phyloP scores from a whole-genome alignment of 2,797 vertebrate species.

The Anguilla obscura region DNA sequence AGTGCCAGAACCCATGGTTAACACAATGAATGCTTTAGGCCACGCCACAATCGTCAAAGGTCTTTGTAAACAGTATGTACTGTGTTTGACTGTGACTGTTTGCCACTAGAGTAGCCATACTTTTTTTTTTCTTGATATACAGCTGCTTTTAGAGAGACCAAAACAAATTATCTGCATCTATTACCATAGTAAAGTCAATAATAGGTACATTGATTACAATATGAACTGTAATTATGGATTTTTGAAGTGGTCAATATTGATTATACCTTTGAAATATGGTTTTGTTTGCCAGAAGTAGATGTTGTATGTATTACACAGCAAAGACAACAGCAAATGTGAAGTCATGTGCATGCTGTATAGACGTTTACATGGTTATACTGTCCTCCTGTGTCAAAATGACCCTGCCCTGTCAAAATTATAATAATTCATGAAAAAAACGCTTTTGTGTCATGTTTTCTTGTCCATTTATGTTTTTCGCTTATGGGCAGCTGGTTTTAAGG shows the following conservation, averaged over 20 bases:
- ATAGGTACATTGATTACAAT: not conserved
- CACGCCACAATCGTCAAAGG: not conserved
- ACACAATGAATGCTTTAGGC: slow-evolving; percentile 3
- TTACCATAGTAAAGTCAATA: not conserved
- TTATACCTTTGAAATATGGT: not conserved
- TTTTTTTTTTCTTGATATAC: slow-evolving; percentile 63
- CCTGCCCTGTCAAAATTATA: not conserved
- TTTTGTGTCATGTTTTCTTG: not conserved
- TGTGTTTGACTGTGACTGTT: slow-evolving; percentile 25
- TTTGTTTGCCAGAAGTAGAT: not conserved
- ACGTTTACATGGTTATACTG: slow-evolving; percentile 11
- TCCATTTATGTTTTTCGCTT: not conserved
- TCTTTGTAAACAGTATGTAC: slow-evolving; percentile 18
- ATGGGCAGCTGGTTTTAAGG: not conserved
- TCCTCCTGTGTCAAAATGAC: not conserved
- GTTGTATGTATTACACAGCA: not conserved
- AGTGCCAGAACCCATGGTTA: slow-evolving; percentile 25
- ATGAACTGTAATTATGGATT: not conserved
- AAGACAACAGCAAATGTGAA: not conserved
- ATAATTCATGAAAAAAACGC: not conserved
- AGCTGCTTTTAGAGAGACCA: slow-evolving; percentile 78
- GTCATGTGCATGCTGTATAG: slow-evolving; percentile 2
- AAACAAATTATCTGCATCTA: slow-evolving; percentile 42
- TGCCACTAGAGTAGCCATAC: not conserved
- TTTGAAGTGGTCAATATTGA: not conserved